Percentiles rank a stretch among this genome's conserved stretches.
Conservation (phyloP, 1,140 invertebrate species). For the Dolichoris vasculosae region DNA sequence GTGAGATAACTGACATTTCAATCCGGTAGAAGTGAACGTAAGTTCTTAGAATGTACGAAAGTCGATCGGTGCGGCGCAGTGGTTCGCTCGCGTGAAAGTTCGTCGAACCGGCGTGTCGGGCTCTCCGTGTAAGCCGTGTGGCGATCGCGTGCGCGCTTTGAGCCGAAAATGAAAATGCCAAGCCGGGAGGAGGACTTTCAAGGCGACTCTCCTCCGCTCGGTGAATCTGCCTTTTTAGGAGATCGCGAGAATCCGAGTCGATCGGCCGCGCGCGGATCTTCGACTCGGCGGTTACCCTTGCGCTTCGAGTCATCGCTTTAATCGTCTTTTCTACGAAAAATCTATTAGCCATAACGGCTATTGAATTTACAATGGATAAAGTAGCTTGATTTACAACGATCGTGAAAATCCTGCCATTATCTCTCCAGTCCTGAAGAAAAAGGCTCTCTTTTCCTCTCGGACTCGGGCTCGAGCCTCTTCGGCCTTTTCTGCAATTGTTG, state of each 20-base stretch:
- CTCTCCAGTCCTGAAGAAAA: background rate
- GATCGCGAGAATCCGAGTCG: background rate
- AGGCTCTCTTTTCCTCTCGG: background rate
- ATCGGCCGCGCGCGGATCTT: background rate
- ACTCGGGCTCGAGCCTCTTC: background rate
- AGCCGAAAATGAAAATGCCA: slow-evolving; percentile 22
- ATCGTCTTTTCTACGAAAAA: background rate
- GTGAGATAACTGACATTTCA: slow-evolving; percentile 55
- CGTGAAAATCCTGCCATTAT: slow-evolving; percentile 40
- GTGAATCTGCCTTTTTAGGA: slow-evolving; percentile 33
- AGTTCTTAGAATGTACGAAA: slow-evolving; percentile 51
- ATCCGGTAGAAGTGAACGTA: slow-evolving; percentile 53
- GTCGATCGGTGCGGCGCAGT: slow-evolving; percentile 41
- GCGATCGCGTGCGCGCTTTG: background rate
- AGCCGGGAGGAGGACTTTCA: slow-evolving; percentile 3
- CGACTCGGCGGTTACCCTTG: background rate
- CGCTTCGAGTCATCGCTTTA: background rate
- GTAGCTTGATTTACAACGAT: slow-evolving; percentile 18
- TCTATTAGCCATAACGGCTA: slow-evolving; percentile 21
- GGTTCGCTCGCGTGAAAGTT: slow-evolving; percentile 49
- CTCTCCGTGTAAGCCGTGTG: background rate
- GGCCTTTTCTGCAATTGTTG: slow-evolving; percentile 41
- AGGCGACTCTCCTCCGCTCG: background rate
- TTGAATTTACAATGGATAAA: background rate
- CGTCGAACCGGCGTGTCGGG: slow-evolving; percentile 41